Evolutionary conservation across 1,140 invertebrate species (phyloP).

Genomic region (Lepidostoma basale): DNA sequence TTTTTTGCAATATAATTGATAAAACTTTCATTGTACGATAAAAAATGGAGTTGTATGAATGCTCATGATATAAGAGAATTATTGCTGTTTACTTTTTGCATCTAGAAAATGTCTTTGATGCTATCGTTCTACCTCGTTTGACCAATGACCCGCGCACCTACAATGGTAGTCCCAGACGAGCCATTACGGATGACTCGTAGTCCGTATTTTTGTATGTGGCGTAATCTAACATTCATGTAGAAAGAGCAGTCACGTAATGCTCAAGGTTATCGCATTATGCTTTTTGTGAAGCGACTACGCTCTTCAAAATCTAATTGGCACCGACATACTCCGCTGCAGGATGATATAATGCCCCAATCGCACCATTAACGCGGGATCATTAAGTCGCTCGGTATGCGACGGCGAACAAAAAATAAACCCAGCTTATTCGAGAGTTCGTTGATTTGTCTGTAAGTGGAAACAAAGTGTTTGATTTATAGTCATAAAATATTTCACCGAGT

Average conservation of each 20-base stretch:
- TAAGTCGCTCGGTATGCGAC: not conserved
- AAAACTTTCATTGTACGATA: too few relatives aligned
- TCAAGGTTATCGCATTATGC: constrained; percentile 33
- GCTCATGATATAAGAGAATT: too few relatives aligned
- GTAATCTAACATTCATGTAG: constrained; percentile 29
- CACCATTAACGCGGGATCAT: constrained; percentile 22
- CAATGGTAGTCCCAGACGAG: too few relatives aligned
- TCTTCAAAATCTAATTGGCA: constrained; percentile 37
- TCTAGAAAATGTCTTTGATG: not conserved
- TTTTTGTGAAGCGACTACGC: constrained; percentile 14
- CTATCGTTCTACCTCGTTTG: not conserved
- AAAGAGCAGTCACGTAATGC: constrained; percentile 33
- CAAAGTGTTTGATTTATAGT: not conserved
- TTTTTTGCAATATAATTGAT: too few relatives aligned
- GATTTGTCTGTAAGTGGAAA: not conserved
- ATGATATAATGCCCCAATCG: constrained; percentile 31
- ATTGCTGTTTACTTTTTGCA: too few relatives aligned
- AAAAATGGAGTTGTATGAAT: too few relatives aligned
- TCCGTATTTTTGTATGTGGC: constrained; percentile 25
- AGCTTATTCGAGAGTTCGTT: constrained; percentile 16
- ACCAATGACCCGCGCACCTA: not conserved
- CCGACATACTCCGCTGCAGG: constrained; percentile 4
- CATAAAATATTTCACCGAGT: not conserved
- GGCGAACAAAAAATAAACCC: constrained; percentile 6
- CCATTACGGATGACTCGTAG: constrained; percentile 4